Percentiles rank a stretch among this genome's conserved stretches.
These are phyloP conservation scores for Nannoperca obscura DNA, from an alignment of 2,797 vertebrate genomes.

Conservation along the genomic window DNA sequence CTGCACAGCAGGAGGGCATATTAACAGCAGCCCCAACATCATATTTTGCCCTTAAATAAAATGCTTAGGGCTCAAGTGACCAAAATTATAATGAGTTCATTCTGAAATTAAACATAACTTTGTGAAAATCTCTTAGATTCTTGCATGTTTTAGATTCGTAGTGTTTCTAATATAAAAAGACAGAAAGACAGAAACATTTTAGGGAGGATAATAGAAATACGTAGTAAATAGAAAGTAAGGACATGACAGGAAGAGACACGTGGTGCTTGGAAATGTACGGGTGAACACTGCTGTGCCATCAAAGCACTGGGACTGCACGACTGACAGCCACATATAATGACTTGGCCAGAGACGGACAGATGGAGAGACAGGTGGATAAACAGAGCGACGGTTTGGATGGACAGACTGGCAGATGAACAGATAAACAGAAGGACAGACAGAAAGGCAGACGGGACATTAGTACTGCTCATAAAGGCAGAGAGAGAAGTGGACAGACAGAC, in stretches of 20 bases:
- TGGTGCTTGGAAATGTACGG: slow-evolving; percentile 1
- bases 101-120: too few relatives aligned
- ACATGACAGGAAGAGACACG: background rate
- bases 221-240: background rate
- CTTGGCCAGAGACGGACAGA: slow-evolving; percentile 59
- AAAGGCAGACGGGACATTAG: slow-evolving; percentile 53
- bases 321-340: slow-evolving; percentile 59
- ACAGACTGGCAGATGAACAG: slow-evolving; percentile 56
- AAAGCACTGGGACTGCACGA: slow-evolving; percentile 42
- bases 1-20: too few relatives aligned
- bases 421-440: slow-evolving; percentile 68
- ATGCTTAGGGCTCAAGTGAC: background rate
- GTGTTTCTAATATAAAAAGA: too few relatives aligned
- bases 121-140: background rate
- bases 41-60: background rate
- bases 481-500: slow-evolving; percentile 37
- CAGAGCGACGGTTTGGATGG: slow-evolving; percentile 58
- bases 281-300: slow-evolving; percentile 28
- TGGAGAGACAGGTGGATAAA: slow-evolving; percentile 70
- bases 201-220: background rate
- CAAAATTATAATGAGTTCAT: background rate
- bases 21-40: background rate
- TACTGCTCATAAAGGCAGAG: slow-evolving; percentile 54
- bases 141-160: background rate
- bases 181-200: background rate